A percentile compares a stretch with the other conserved stretches of the same genome.
Conservation (phyloP, 1,140 invertebrate species). For the Magallana angulata region DNA sequence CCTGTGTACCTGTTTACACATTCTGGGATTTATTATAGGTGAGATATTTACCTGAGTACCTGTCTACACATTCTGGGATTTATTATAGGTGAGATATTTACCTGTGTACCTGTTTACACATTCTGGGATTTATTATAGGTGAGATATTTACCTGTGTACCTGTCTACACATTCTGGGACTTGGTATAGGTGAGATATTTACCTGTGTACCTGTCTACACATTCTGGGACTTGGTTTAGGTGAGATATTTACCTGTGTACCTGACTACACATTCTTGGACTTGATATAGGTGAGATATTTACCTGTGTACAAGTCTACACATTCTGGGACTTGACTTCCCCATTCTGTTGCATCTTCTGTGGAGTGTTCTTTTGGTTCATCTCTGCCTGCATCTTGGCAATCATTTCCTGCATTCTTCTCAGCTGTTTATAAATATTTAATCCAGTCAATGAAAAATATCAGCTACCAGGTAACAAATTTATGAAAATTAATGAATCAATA, state of each 20-base stretch:
- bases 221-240: no score
- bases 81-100: no score
- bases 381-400: conserved; percentile 97
- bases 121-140: not conserved
- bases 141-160: not conserved
- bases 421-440: conserved; percentile 54
- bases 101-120: not conserved
- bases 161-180: no score
- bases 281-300: not conserved
- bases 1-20: no score
- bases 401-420: conserved; percentile 90
- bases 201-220: no score
- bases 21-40: no score
- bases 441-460: not conserved
- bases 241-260: no score
- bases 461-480: not conserved
- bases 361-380: conserved; percentile 80
- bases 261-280: not conserved
- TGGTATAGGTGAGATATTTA: no score
- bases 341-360: conserved; percentile 65
- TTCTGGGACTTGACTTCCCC: conserved; percentile 74
- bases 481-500: not conserved
- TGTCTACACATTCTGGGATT: no score
- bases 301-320: conserved; percentile 59
- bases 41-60: no score